Evolutionary conservation across 2,888 invertebrate species (phyloP).

Genomic region (Acleris emargana): DNA sequence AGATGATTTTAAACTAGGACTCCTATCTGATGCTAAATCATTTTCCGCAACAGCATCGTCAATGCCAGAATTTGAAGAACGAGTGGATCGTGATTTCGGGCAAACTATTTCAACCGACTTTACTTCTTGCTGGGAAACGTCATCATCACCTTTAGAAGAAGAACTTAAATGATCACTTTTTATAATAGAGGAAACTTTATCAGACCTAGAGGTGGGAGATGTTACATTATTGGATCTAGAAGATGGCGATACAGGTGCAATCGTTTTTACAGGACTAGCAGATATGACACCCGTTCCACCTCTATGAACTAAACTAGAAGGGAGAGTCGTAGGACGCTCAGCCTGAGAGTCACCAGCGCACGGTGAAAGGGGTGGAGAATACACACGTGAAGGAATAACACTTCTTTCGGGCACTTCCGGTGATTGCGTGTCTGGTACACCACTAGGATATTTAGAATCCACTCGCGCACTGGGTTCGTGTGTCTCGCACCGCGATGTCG

Average conservation of each 20-base stretch:
- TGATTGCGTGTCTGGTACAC: slow-evolving; percentile 69
- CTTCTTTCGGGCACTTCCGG: slow-evolving; percentile 68
- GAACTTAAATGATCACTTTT: slow-evolving; percentile 61
- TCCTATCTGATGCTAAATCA: slow-evolving; percentile 44
- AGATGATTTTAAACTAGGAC: slow-evolving; percentile 50
- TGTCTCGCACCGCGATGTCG: slow-evolving; percentile 62
- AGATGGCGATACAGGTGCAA: slow-evolving; percentile 60
- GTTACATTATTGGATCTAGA: slow-evolving; percentile 56
- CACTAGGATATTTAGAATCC: slow-evolving; percentile 65
- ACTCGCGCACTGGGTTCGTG: slow-evolving; percentile 55
- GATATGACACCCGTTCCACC: slow-evolving; percentile 67
- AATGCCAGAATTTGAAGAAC: slow-evolving; percentile 58
- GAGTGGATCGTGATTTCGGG: slow-evolving; percentile 53
- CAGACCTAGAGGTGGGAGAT: slow-evolving; percentile 59
- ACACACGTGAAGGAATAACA: slow-evolving; percentile 73
- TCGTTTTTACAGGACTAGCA: slow-evolving; percentile 74
- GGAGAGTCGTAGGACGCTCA: slow-evolving; percentile 73
- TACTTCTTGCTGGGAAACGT: slow-evolving; percentile 42
- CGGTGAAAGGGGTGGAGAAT: slow-evolving; percentile 80
- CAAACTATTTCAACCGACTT: slow-evolving; percentile 53
- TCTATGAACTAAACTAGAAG: slow-evolving; percentile 67
- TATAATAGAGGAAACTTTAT: slow-evolving; percentile 53
- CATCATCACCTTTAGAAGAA: slow-evolving; percentile 52
- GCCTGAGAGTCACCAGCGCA: slow-evolving; percentile 84
- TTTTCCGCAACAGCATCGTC: slow-evolving; percentile 46